Conservation (phyloP, 37 sponge, comb jelly and placozoan genomes). For the Cliona cf. orientalis region DNA sequence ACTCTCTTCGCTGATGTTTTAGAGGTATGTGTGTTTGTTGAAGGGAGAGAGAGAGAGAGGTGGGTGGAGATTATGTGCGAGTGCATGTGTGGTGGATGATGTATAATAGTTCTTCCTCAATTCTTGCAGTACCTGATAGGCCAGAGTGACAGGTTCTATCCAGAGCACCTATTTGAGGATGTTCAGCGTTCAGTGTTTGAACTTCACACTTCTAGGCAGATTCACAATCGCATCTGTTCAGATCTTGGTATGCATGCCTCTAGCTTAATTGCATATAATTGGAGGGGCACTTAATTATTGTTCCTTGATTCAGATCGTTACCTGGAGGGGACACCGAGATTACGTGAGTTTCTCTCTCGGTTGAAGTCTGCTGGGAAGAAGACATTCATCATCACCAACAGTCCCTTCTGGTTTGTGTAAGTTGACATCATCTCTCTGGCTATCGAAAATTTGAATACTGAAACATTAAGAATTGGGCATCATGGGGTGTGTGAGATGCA, state of each 20-base stretch:
- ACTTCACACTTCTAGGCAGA: conserved; percentile 58
- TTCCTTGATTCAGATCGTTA: conserved; percentile 48
- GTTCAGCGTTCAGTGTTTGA: conserved; percentile 66
- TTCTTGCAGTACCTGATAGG: conserved; percentile 14
- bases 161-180: conserved; percentile 72
- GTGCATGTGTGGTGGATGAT: too few species aligned
- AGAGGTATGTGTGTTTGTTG: conserved; percentile 55
- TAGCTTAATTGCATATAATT: background rate
- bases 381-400: conserved; percentile 94
- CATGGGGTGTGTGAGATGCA: background rate
- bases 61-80: too few species aligned
- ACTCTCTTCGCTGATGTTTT: conserved; percentile 77
- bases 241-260: conserved; percentile 39
- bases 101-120: too few species aligned
- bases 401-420: conserved; percentile 88
- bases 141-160: conserved; percentile 31
- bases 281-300: background rate
- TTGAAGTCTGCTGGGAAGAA: conserved; percentile 82
- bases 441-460: background rate
- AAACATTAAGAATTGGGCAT: background rate
- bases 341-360: conserved; percentile 58
- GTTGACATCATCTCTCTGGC: conserved; percentile 9
- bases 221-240: conserved; percentile 62
- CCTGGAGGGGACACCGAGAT: conserved; percentile 34
- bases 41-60: background rate